Base-by-base conservation (phyloP, 2,888 invertebrate genomes). In the Caenorhabditis angaria region DNA sequence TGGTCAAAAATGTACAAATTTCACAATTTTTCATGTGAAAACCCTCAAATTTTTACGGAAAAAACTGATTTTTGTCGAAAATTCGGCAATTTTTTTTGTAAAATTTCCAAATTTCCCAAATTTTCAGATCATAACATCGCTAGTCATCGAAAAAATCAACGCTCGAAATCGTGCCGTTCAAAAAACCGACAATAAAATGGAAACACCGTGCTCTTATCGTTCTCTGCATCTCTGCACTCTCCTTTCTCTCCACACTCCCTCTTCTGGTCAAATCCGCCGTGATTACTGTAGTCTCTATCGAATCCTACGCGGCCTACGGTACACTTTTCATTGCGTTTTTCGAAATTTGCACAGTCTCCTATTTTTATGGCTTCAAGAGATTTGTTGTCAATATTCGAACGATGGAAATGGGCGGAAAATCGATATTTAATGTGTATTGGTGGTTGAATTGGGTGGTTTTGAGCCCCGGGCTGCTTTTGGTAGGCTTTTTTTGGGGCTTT, bases 321-420 rank as follows among this genome's bases (percentile, higher is more conserved):
- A 67, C 61, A 8, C 27, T 70, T 6, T 67, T 74, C 53, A 62
- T 74, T 28, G 74, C 66, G 0, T 61, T 75, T 24, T 50, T 65
- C 8, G 70, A 75, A 41, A 56, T 68, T 0, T 24, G 70, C 28
- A 69, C 70, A 2, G 61, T 75, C 20, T 63, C 70, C 1, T 67
- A 75, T 27, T 14, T 75, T 5, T 75, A 75, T 61, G 75, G 75
- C 14, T 75, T 75, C 59, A 66, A 67, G 20, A 41, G 75, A 14
- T 75, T 75, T 57, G 61, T 58, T 3, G 70, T 75, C 66, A 75
- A 75, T 51, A 70, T 75, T 29, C 53, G 65, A 6, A 58, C 70
- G 22, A 75, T 75, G 75, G n/a, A n/a, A n/a, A 65, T 67, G 28
- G 70, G 74, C 20, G 66, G 65, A 4, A 27, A 48, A 2, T 64